A percentile compares a stretch with the other conserved stretches of the same genome.
phyloP scores from a whole-genome alignment of 2,797 vertebrate genomes.

The Coregonus ussuriensis region DNA sequence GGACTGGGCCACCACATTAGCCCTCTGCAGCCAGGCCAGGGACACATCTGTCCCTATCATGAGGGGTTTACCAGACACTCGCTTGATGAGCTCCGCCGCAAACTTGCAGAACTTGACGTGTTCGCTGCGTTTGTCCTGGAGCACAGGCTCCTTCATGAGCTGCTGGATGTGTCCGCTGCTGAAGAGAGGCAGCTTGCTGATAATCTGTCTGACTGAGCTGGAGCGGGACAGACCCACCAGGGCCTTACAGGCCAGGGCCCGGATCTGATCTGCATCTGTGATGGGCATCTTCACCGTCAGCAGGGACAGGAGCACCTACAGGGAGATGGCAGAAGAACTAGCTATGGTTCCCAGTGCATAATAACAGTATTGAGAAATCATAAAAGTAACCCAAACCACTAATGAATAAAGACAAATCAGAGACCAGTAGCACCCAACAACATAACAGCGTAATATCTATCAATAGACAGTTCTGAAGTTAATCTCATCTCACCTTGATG shows the following conservation, averaged over 20 bases:
- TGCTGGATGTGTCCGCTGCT: constrained; percentile 99
- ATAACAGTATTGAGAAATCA: neutral
- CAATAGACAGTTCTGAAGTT: neutral
- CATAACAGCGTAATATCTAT: neutral
- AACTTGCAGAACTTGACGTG: constrained; percentile 98
- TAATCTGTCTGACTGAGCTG: constrained; percentile 93
- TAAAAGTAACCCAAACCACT: neutral
- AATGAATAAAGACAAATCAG: neutral
- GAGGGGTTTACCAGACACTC: constrained; percentile 93
- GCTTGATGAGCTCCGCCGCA: constrained; percentile 92
- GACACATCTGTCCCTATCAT: constrained; percentile 96
- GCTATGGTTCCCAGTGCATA: neutral
- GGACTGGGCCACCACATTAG: constrained; percentile 95
- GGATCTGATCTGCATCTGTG: constrained; percentile 97
- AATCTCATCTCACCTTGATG: constrained; percentile 83
- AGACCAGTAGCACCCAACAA: neutral
- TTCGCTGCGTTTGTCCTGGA: constrained; percentile 98
- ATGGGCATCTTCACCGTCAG: constrained; percentile 98
- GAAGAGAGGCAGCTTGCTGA: constrained; percentile 97
- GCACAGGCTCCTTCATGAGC: constrained; percentile 97
- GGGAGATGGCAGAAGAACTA: constrained; percentile 6
- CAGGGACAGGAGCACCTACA: constrained; percentile 87
- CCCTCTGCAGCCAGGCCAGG: constrained; percentile 92
- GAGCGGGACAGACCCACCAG: constrained; percentile 94
- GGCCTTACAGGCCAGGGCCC: constrained; percentile 93